Percentiles rank a stretch among this genome's conserved stretches.
These are phyloP conservation scores for Araneus ventricosus DNA, from an alignment of 1,140 invertebrate genomes.

Conservation along the genomic window DNA sequence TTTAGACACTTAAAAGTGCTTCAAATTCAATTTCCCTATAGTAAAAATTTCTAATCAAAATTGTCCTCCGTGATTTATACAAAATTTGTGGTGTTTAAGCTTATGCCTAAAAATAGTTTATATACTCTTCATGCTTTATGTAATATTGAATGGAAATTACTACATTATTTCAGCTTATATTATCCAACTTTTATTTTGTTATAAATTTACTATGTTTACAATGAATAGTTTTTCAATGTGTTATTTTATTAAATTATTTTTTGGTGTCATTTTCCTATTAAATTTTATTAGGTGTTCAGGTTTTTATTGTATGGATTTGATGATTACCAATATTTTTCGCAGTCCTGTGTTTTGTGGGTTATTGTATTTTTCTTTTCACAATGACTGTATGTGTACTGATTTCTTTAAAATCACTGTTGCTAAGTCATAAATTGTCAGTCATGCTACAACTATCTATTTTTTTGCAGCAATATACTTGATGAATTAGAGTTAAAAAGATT, in stretches of 20 bases:
- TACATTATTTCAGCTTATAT: constrained; percentile 5
- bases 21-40: constrained; percentile 15
- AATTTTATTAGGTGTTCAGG: constrained; percentile 23
- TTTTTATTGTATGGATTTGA: not conserved
- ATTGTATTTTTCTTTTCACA: constrained; percentile 36
- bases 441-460: constrained; percentile 52
- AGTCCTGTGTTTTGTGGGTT: constrained; percentile 9
- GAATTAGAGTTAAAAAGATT: constrained; percentile 56
- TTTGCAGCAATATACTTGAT: constrained; percentile 70
- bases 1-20: constrained; percentile 28
- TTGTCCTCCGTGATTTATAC: not conserved
- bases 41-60: constrained; percentile 26
- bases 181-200: constrained; percentile 20
- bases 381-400: constrained; percentile 37
- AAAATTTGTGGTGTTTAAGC: constrained; percentile 39
- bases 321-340: constrained; percentile 8
- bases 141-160: constrained; percentile 29
- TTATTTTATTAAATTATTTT: constrained; percentile 43
- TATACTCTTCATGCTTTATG: constrained; percentile 56
- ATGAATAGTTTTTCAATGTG: not conserved
- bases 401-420: constrained; percentile 57
- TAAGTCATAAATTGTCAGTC: constrained; percentile 71
- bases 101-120: constrained; percentile 55
- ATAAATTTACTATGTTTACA: not conserved
- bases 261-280: constrained; percentile 38